A percentile compares a stretch with the other conserved stretches of the same genome.
These are phyloP conservation scores for Chaetoderma sp. DNA, from an alignment of 2,888 invertebrate genomes.

Conservation along the genomic window DNA sequence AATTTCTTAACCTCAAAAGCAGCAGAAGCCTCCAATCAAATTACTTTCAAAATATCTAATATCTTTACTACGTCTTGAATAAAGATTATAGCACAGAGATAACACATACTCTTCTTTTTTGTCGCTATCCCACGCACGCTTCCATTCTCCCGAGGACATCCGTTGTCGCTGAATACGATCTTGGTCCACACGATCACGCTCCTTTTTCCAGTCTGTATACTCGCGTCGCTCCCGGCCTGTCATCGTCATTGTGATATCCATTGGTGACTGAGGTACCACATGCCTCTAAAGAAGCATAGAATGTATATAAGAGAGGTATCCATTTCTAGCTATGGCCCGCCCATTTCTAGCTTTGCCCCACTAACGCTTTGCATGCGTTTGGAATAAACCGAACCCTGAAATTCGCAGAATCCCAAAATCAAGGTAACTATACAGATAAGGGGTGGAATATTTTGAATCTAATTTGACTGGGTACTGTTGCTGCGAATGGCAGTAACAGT, in stretches of 20 bases:
- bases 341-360: too few relatives aligned
- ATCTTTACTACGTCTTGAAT: background rate
- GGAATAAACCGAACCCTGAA: too few relatives aligned
- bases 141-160: conserved; percentile 62
- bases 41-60: background rate
- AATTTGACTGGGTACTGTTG: too few relatives aligned
- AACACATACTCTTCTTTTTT: conserved; percentile 49
- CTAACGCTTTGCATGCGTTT: too few relatives aligned
- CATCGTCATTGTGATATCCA: conserved; percentile 61
- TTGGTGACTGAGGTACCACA: conserved; percentile 48
- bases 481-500: too few relatives aligned
- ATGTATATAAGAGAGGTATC: too few relatives aligned
- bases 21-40: too few relatives aligned
- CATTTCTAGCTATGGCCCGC: too few relatives aligned
- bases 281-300: background rate
- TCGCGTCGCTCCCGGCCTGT: conserved; percentile 63
- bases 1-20: background rate
- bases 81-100: too few relatives aligned
- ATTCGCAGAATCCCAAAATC: too few relatives aligned
- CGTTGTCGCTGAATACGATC: conserved; percentile 60
- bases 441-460: too few relatives aligned
- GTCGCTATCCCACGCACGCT: conserved; percentile 65
- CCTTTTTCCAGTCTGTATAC: conserved; percentile 63
- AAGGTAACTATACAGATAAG: too few relatives aligned
- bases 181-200: conserved; percentile 61